A percentile compares a stretch with the other conserved stretches of the same genome.
Evolutionary conservation across 37 sponge, comb jelly and placozoan genomes (phyloP).

Genomic region (Aplysina aerophoba): DNA sequence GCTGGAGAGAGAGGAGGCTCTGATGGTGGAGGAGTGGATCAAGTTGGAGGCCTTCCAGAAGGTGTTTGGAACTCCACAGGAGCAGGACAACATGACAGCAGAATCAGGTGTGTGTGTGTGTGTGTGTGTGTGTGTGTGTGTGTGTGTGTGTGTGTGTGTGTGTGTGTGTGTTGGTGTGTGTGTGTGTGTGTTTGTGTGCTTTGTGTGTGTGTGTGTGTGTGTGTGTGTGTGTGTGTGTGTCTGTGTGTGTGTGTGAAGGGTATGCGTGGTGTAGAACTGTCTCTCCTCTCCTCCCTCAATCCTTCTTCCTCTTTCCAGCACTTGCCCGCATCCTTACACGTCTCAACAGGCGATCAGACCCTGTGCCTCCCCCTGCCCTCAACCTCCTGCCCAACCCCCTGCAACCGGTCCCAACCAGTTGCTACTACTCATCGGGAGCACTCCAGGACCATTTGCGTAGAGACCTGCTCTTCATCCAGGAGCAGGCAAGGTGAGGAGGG

Average conservation of each 20-base stretch:
- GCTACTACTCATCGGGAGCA: conserved; percentile 36
- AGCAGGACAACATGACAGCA: conserved; percentile 19
- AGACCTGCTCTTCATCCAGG: conserved; percentile 54
- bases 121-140: background rate
- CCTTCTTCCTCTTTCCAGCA: conserved; percentile 35
- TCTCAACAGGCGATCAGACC: conserved; percentile 17
- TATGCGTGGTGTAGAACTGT: no score
- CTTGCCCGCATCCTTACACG: conserved; percentile 60
- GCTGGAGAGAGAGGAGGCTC: conserved; percentile 43
- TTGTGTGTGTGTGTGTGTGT: background rate
- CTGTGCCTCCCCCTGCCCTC: conserved; percentile 64
- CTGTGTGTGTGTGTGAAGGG: no score
- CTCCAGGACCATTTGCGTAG: conserved; percentile 31
- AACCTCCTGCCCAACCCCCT: conserved; percentile 41
- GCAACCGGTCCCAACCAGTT: conserved; percentile 22
- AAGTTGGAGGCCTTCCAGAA: conserved; percentile 77
- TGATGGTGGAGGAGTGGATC: conserved; percentile 67
- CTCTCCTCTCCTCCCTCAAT: background rate
- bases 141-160: conserved; percentile 31
- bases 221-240: background rate
- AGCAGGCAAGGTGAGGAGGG: conserved; percentile 62
- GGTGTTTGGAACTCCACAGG: conserved; percentile 39
- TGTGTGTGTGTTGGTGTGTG: no score
- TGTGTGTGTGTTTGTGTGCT: conserved; percentile 24
- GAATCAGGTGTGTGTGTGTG: conserved; percentile 60